Conservation (phyloP, 2,113 vertebrate genomes). For the Paraplagusia blochii region DNA sequence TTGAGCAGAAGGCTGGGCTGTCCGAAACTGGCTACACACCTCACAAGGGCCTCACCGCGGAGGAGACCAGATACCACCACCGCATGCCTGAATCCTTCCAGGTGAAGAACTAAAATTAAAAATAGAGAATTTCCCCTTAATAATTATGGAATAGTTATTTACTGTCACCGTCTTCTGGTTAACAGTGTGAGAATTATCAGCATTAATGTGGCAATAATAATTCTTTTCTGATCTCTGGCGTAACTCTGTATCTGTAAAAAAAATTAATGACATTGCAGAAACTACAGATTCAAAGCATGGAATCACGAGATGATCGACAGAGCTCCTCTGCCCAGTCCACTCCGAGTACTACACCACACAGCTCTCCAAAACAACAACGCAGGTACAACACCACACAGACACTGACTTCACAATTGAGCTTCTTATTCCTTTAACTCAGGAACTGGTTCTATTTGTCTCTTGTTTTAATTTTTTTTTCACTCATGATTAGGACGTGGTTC, state of each 20-base stretch:
- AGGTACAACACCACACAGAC: slow-evolving; percentile 70
- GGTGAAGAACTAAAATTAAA: slow-evolving; percentile 75
- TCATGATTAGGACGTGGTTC: slow-evolving; percentile 93
- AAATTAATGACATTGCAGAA: slow-evolving; percentile 82
- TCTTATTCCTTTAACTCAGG: too few species aligned
- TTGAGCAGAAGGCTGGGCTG: slow-evolving; percentile 91
- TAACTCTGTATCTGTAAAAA: too few species aligned
- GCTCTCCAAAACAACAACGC: slow-evolving; percentile 84
- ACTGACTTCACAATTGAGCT: neutral
- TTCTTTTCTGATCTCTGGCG: too few species aligned
- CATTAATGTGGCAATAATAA: too few species aligned
- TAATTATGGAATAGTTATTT: too few species aligned
- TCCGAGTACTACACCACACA: slow-evolving; percentile 83
- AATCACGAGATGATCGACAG: slow-evolving; percentile 82
- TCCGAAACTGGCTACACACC: slow-evolving; percentile 90
- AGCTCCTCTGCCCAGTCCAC: slow-evolving; percentile 85
- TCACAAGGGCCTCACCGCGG: slow-evolving; percentile 92
- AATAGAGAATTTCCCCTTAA: too few species aligned
- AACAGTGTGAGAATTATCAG: neutral
- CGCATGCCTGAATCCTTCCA: slow-evolving; percentile 89
- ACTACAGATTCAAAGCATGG: slow-evolving; percentile 86
- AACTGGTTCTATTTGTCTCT: too few species aligned
- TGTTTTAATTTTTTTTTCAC: neutral
- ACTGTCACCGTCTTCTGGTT: neutral
- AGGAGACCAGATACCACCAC: slow-evolving; percentile 88